phyloP scores from a whole-genome alignment of 2,888 invertebrate genomes.

The Bombylius major region DNA sequence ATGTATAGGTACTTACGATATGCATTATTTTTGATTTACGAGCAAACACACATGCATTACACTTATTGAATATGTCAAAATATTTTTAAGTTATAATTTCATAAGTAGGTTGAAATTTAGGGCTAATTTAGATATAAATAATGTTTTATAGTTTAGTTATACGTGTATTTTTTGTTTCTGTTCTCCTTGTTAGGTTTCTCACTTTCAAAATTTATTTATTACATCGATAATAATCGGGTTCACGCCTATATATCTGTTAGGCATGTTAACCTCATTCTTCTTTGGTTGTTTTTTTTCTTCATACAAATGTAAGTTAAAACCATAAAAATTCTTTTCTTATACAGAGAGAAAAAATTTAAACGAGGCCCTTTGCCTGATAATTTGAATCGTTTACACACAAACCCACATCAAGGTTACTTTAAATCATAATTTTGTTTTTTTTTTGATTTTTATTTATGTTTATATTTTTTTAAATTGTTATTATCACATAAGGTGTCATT shows the following conservation, averaged over 20 bases:
- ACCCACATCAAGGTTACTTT: neutral
- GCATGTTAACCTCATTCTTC: neutral
- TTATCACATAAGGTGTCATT: neutral
- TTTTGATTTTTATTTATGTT: neutral
- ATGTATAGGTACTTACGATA: too few species aligned
- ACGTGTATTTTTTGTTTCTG: neutral
- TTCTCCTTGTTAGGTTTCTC: too few species aligned
- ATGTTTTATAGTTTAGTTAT: too few species aligned
- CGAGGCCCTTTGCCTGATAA: too few species aligned
- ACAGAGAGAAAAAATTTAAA: too few species aligned
- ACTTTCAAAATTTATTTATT: neutral
- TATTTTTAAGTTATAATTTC: too few species aligned
- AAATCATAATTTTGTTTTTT: neutral
- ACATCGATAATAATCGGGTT: neutral
- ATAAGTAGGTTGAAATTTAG: too few species aligned
- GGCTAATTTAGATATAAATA: too few species aligned
- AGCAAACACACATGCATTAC: too few species aligned
- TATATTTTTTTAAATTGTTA: neutral
- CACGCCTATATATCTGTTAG: neutral
- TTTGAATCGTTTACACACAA: neutral
- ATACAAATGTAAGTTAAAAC: too few species aligned
- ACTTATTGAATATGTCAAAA: too few species aligned
- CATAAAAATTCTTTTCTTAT: neutral
- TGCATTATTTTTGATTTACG: too few species aligned
- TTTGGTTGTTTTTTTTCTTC: neutral